Evolutionary conservation across 2,797 vertebrate species (phyloP).

Genomic region (Pangasius mekongensis): DNA sequence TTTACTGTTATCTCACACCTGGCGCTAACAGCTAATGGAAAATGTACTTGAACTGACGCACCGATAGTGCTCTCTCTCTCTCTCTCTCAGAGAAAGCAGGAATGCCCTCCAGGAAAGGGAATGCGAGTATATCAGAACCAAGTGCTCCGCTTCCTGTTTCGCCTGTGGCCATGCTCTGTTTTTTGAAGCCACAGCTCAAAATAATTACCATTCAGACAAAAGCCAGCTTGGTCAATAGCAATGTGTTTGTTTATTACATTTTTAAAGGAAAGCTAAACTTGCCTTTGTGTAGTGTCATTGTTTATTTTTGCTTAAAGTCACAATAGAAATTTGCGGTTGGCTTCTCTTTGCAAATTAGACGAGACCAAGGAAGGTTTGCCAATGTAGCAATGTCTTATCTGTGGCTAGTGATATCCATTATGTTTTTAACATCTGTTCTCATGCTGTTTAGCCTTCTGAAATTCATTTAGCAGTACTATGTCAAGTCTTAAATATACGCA

Average conservation of each 20-base stretch:
- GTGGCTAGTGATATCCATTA: no score
- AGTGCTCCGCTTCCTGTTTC: constrained; percentile 33
- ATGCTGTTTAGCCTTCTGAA: background rate
- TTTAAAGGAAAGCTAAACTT: constrained; percentile 17
- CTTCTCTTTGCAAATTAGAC: background rate
- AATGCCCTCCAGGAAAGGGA: constrained; percentile 24
- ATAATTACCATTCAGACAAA: constrained; percentile 29
- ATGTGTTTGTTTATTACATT: background rate
- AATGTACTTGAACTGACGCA: constrained; percentile 35
- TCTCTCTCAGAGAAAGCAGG: constrained; percentile 14
- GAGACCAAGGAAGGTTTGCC: no score
- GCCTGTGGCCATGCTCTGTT: constrained; percentile 36
- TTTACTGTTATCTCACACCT: constrained; percentile 42
- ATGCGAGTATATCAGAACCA: constrained; percentile 29
- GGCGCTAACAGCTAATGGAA: constrained; percentile 38
- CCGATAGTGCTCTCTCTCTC: background rate
- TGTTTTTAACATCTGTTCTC: background rate
- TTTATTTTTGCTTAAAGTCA: background rate
- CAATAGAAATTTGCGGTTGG: background rate
- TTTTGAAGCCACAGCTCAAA: constrained; percentile 37
- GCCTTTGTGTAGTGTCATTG: background rate
- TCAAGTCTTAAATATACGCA: background rate
- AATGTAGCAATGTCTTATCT: background rate
- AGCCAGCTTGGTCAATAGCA: background rate
- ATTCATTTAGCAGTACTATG: background rate